phyloP scores from a whole-genome alignment of 2,888 invertebrate species.

The Troglohyphantes excavatus region DNA sequence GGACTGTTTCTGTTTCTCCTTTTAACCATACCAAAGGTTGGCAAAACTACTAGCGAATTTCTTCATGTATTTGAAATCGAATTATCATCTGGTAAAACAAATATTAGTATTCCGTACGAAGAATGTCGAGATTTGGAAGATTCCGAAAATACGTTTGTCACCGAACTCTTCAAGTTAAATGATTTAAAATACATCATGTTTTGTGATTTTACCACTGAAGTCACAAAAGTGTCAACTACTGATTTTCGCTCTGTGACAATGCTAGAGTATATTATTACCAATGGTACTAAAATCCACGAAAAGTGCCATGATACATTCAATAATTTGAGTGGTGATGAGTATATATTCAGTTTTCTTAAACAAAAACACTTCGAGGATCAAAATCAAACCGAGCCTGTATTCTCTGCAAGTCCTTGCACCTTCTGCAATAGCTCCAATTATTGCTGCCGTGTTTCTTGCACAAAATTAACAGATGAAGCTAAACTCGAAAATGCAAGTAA shows the following conservation, averaged over 20 bases:
- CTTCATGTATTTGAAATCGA: neutral
- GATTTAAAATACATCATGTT: neutral
- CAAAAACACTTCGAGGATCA: neutral
- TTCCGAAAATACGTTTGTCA: neutral
- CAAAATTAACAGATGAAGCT: neutral
- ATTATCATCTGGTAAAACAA: neutral
- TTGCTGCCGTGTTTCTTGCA: neutral
- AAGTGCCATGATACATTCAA: neutral
- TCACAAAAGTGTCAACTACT: neutral
- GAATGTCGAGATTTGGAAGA: neutral
- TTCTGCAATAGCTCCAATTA: neutral
- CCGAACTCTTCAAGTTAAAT: neutral
- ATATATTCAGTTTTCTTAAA: neutral
- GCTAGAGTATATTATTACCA: neutral
- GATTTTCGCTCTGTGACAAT: neutral
- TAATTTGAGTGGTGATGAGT: neutral
- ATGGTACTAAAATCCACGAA: neutral
- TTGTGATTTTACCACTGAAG: neutral
- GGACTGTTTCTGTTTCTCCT: neutral
- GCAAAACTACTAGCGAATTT: neutral
- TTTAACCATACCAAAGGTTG: neutral
- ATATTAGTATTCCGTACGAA: neutral
- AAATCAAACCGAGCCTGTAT: neutral
- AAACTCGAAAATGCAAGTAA: neutral
- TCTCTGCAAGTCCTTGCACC: neutral